Percentiles rank a stretch among this genome's conserved stretches.
These are phyloP conservation scores for Lytechinus variegatus DNA, from an alignment of 35 echinoderm and acorn worm species.

Conservation along the genomic window DNA sequence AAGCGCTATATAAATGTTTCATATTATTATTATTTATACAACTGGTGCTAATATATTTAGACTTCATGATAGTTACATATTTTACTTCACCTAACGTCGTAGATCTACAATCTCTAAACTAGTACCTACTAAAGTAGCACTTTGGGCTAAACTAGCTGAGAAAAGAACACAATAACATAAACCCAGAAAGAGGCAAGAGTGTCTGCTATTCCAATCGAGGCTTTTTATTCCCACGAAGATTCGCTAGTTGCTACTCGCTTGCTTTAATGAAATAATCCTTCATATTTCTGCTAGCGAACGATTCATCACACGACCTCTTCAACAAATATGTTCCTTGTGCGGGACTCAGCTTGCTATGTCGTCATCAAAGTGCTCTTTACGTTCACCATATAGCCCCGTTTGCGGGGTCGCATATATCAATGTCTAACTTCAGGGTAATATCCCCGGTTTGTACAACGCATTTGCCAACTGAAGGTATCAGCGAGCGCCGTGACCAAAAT, in stretches of 20 bases:
- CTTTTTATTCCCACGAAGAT: background rate
- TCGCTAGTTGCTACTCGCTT: background rate
- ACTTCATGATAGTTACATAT: too few relatives aligned
- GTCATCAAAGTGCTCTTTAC: background rate
- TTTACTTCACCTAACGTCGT: too few relatives aligned
- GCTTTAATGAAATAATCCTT: conserved; percentile 14
- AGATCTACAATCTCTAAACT: too few relatives aligned
- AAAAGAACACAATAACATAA: background rate
- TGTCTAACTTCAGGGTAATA: conserved; percentile 1
- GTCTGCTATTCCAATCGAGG: background rate
- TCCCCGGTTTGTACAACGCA: background rate
- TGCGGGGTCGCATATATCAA: background rate
- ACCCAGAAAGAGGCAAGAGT: background rate
- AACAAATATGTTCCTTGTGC: background rate
- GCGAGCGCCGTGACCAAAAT: conserved; percentile 7
- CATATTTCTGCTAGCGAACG: background rate
- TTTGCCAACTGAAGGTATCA: background rate
- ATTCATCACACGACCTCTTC: background rate
- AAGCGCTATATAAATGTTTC: too few relatives aligned
- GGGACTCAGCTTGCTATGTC: background rate
- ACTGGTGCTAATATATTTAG: too few relatives aligned
- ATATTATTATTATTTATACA: too few relatives aligned
- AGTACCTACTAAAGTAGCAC: too few relatives aligned
- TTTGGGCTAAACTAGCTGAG: background rate
- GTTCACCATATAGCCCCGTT: background rate